Base-by-base conservation (phyloP, 2,888 invertebrate genomes). In the Diarsia brunnea region DNA sequence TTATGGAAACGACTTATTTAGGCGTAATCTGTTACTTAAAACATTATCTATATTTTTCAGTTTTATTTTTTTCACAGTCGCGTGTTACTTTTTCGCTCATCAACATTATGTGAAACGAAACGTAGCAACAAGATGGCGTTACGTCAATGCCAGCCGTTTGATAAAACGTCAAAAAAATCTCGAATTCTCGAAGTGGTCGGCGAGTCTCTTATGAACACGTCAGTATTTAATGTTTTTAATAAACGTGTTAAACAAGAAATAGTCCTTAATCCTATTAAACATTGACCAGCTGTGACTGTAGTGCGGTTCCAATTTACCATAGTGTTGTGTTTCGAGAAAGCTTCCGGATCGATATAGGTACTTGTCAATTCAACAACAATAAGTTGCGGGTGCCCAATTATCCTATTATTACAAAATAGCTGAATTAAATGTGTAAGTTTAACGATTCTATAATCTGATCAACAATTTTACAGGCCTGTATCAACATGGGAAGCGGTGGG, bases 181-280 rank as follows among this genome's bases (percentile, higher is more conserved):
- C n/a, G n/a, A n/a, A n/a, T n/a, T n/a, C 21, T 19, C 61, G n/a
- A 45, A 24, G 65, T 70, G 67, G 49, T 84, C 88, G 87, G 90
- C 95, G 91, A 94, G 92, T 95, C 82, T 78, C 83, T 90, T 84
- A 84, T 84, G 89, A 92, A 94, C 95, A 95, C 95, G 95, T 95
- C 95, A 95, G 95, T 94, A 89, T 89, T 91, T 90, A 82, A 81
- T 51, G 79, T 78, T 89, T 88, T 1, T 89, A 89, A 74, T 87
- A 89, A 75, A 73, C 81, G 84, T 83, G 73, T 69, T 61, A 47
- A 67, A 74, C 7, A 73, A 70, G 43, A 67, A 85, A 78, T 78
- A 76, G 73, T 84, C 45, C 63, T n/a, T 68, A 85, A 68, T 85
- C 60, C 60, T 69, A 69, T 71, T 75, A 69, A 78, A 74, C 79